Conservation (phyloP, 1,140 invertebrate genomes). For the Diabrotica undecimpunctata region DNA sequence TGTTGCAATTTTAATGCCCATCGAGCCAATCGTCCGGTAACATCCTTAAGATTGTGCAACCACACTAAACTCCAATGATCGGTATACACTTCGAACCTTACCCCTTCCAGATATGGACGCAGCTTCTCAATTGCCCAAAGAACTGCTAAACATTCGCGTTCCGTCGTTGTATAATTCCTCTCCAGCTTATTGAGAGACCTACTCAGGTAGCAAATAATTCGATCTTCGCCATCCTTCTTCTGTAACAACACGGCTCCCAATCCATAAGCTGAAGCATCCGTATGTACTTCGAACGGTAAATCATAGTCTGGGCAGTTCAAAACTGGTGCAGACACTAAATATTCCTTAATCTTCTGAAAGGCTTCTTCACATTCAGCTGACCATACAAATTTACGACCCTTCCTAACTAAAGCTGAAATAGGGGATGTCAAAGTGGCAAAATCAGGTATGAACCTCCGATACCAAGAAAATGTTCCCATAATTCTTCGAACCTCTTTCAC, state of each 20-base stretch:
- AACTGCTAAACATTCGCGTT: slow-evolving; percentile 49
- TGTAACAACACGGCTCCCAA: slow-evolving; percentile 35
- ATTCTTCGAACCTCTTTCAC: background rate
- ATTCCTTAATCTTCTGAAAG: slow-evolving; percentile 30
- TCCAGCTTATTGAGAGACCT: slow-evolving; percentile 40
- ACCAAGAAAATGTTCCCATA: slow-evolving; percentile 27
- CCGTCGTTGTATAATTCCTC: slow-evolving; percentile 44
- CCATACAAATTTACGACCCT: slow-evolving; percentile 21
- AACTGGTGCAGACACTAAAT: slow-evolving; percentile 27
- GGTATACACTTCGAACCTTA: slow-evolving; percentile 48
- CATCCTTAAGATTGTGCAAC: slow-evolving; percentile 26
- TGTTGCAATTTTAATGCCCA: slow-evolving; percentile 44
- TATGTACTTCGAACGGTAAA: slow-evolving; percentile 30
- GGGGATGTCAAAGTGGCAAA: too few relatives aligned
- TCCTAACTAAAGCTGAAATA: slow-evolving; percentile 35
- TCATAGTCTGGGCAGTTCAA: slow-evolving; percentile 33
- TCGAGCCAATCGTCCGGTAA: slow-evolving; percentile 26
- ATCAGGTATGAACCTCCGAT: slow-evolving; percentile 16
- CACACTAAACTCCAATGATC: slow-evolving; percentile 50
- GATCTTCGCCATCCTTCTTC: slow-evolving; percentile 14
- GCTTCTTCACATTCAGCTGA: slow-evolving; percentile 16
- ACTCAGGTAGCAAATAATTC: slow-evolving; percentile 36
- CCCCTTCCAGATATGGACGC: slow-evolving; percentile 36
- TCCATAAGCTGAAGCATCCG: slow-evolving; percentile 24
- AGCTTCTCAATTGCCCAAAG: too few relatives aligned